Evolutionary conservation across 1,140 invertebrate genomes (phyloP).

Genomic region (Drosophila athabasca): DNA sequence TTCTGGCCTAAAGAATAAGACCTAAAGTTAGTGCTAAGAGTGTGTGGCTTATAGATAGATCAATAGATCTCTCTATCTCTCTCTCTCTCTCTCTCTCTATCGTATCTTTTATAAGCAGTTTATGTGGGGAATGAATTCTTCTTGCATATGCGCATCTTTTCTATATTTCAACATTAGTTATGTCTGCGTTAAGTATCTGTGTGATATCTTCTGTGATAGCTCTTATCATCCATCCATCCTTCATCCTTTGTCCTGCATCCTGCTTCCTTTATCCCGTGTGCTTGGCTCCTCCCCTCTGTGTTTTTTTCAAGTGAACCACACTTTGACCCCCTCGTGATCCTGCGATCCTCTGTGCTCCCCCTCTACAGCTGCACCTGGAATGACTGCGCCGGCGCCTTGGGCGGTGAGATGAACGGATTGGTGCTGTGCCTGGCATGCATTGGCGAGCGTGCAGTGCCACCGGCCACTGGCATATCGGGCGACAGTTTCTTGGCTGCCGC

Average conservation of each 20-base stretch:
- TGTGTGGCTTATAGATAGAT: too few species aligned
- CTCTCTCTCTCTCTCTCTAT: neutral
- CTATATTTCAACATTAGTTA: constrained; percentile 67
- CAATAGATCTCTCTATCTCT: neutral
- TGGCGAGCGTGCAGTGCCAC: constrained; percentile 52
- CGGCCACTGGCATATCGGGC: constrained; percentile 61
- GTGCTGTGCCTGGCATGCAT: constrained; percentile 80
- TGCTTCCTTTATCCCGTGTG: constrained; percentile 8
- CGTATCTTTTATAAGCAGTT: constrained; percentile 38
- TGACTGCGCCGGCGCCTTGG: constrained; percentile 85
- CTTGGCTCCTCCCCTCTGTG: constrained; percentile 26
- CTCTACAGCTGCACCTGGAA: constrained; percentile 88
- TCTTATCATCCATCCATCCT: constrained; percentile 14
- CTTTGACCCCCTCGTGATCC: constrained; percentile 50
- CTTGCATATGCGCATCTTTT: constrained; percentile 46
- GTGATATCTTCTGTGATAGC: constrained; percentile 29
- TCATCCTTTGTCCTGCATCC: neutral
- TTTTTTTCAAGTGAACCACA: constrained; percentile 80
- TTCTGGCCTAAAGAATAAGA: constrained; percentile 27
- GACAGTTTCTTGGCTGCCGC: constrained; percentile 75
- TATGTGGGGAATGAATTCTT: constrained; percentile 38
- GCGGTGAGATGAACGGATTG: constrained; percentile 85
- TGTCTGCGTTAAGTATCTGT: constrained; percentile 74
- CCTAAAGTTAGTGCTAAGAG: constrained; percentile 1
- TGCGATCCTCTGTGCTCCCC: neutral